Conservation (phyloP, 2,797 vertebrate genomes). For the Protosalanx chinensis region DNA sequence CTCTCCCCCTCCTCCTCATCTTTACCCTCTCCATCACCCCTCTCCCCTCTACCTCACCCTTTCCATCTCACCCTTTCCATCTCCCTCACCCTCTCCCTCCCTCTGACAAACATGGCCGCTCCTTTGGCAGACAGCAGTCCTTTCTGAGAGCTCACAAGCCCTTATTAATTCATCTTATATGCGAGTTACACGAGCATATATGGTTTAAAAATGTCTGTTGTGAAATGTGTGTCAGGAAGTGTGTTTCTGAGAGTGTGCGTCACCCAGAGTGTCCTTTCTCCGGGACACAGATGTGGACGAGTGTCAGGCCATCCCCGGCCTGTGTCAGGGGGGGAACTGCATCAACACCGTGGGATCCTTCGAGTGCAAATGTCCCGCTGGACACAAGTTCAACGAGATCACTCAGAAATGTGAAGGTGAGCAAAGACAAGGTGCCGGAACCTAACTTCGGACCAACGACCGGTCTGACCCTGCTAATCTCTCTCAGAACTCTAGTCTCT, state of each 20-base stretch:
- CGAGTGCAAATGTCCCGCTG: constrained; percentile 98
- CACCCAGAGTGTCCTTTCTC: neutral
- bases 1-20: too few relatives aligned
- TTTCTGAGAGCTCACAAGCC: neutral
- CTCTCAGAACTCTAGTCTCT: neutral
- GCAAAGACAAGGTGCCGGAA: too few relatives aligned
- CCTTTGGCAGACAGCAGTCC: neutral
- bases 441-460: too few relatives aligned
- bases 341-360: constrained; percentile 99
- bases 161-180: too few relatives aligned
- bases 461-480: too few relatives aligned
- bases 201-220: neutral
- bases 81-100: neutral
- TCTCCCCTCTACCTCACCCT: neutral
- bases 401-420: constrained; percentile 98
- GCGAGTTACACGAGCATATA: too few relatives aligned
- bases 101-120: neutral
- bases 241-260: neutral
- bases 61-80: neutral
- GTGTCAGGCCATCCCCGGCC: constrained; percentile 98
- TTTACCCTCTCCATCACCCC: neutral
- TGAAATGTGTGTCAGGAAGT: neutral
- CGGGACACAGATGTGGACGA: constrained; percentile 91
- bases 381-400: constrained; percentile 96
- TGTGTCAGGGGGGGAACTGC: constrained; percentile 98